Percentiles rank a stretch among this genome's conserved stretches.
Conservation (phyloP, 1,140 invertebrate species). For the Calephelis virginiensis region DNA sequence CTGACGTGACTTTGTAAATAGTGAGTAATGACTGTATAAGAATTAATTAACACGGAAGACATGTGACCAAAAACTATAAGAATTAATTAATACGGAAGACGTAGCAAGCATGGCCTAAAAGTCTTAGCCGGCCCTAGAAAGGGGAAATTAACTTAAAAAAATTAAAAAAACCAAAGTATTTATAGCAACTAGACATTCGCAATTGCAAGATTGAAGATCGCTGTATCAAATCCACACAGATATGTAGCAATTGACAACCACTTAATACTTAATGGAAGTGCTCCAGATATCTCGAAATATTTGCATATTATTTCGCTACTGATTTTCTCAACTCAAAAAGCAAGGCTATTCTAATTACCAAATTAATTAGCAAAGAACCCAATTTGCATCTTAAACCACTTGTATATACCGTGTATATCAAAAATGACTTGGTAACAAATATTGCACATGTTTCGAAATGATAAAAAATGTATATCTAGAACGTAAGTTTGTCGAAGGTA, state of each 20-base stretch:
- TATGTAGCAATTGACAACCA: not conserved
- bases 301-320: not conserved
- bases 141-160: too few relatives aligned
- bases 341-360: conserved; percentile 6
- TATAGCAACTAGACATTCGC: too few relatives aligned
- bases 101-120: too few relatives aligned
- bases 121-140: too few relatives aligned
- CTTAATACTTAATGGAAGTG: not conserved
- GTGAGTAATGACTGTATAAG: too few relatives aligned
- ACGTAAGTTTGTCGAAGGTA: not conserved
- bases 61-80: too few relatives aligned
- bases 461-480: conserved; percentile 3
- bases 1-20: too few relatives aligned
- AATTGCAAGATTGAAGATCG: too few relatives aligned
- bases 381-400: conserved; percentile 2
- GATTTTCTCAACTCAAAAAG: not conserved
- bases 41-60: too few relatives aligned
- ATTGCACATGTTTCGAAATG: conserved; percentile 2
- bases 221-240: not conserved
- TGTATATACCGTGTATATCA: not conserved
- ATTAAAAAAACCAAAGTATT: too few relatives aligned
- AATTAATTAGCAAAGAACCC: conserved; percentile 5
- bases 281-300: not conserved
- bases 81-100: too few relatives aligned
- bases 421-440: conserved; percentile 3